Conservation (phyloP, 1,140 invertebrate genomes). For the Sminthurinus signatus region DNA sequence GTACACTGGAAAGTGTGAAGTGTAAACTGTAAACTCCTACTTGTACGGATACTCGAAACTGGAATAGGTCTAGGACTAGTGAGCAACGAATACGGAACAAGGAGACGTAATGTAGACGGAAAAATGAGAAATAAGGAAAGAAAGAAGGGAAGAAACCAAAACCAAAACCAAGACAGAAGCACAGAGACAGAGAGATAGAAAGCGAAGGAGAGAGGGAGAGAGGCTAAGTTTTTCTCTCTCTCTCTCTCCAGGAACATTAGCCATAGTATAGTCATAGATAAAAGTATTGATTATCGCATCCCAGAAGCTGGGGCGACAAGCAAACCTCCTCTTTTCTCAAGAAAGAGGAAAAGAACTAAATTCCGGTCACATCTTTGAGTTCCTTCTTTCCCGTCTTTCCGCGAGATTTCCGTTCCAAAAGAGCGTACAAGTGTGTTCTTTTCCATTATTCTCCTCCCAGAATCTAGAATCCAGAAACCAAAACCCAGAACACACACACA, state of each 20-base stretch:
- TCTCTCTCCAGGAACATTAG: constrained; percentile 1
- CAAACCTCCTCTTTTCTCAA: constrained; percentile 8
- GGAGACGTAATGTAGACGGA: too few relatives aligned
- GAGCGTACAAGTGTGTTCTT: constrained; percentile 39
- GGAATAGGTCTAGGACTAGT: too few relatives aligned
- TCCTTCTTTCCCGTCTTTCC: too few relatives aligned
- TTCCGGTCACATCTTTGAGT: constrained; percentile 42
- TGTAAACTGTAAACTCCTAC: too few relatives aligned
- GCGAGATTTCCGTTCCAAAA: constrained; percentile 42
- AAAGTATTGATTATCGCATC: constrained; percentile 13
- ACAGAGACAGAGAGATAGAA: background rate
- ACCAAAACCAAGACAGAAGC: background rate
- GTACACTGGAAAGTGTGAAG: too few relatives aligned
- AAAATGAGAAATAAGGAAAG: background rate
- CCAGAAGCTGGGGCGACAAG: constrained; percentile 12
- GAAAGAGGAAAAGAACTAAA: constrained; percentile 33
- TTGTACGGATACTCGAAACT: too few relatives aligned
- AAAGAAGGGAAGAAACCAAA: background rate
- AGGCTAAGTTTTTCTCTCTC: constrained; percentile 3
- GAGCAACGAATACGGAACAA: too few relatives aligned
- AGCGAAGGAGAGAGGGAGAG: background rate
- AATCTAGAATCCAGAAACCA: too few relatives aligned
- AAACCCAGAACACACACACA: constrained; percentile 10
- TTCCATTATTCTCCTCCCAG: constrained; percentile 22
- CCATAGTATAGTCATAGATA: constrained; percentile 4